These are phyloP conservation scores for Crossaster papposus DNA, from an alignment of 53 echinoderm and acorn worm species.

Conservation along the genomic window DNA sequence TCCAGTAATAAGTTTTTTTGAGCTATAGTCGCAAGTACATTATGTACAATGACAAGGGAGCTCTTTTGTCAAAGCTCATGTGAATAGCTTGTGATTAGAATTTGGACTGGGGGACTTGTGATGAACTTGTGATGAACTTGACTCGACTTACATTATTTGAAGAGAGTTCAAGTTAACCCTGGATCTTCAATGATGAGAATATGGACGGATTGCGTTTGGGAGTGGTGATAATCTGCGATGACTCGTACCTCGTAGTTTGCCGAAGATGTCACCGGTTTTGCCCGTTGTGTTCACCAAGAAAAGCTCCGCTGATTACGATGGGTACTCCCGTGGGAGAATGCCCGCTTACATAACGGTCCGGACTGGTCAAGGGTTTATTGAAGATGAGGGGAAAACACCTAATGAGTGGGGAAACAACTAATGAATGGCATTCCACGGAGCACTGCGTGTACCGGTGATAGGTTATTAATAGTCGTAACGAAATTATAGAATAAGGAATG, in stretches of 20 bases:
- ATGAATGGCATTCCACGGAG: slow-evolving; percentile 2
- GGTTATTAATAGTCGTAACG: not conserved
- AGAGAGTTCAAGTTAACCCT: not conserved
- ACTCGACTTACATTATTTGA: no score
- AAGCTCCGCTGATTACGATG: not conserved
- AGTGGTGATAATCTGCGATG: not conserved
- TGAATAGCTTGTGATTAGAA: no score
- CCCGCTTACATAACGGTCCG: not conserved
- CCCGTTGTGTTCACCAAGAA: not conserved
- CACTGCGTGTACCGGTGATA: slow-evolving; percentile 15
- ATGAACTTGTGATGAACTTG: no score
- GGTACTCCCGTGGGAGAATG: not conserved
- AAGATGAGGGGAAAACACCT: not conserved
- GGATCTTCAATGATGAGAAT: not conserved
- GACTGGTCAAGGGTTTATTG: not conserved
- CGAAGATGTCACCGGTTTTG: not conserved
- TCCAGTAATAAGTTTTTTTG: no score
- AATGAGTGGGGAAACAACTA: slow-evolving; percentile 5
- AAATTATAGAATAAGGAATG: slow-evolving; percentile 7
- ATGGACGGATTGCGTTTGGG: no score
- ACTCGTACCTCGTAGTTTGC: not conserved
- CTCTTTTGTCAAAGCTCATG: no score
- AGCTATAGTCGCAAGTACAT: no score
- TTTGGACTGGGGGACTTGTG: no score
- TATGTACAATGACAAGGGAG: no score